Evolutionary conservation across 1,140 invertebrate species (phyloP).

Genomic region (Nephila pilipes): DNA sequence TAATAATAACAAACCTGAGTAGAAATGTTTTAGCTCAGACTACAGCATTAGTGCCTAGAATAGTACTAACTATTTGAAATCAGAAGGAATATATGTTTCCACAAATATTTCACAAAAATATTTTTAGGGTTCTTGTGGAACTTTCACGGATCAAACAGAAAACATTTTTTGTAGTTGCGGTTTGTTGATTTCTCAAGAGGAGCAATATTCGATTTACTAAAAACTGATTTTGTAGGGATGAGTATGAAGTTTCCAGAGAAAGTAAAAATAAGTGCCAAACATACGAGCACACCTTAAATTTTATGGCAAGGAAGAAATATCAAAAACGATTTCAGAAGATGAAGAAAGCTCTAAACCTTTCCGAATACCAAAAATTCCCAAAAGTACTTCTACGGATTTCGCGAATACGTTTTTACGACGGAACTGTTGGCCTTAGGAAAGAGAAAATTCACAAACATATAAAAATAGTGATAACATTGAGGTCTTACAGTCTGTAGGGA

Average conservation of each 20-base stretch:
- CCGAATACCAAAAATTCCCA: neutral
- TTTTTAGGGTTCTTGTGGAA: neutral
- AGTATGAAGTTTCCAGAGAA: neutral
- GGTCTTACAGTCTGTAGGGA: neutral
- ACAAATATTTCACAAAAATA: too few relatives aligned
- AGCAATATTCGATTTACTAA: neutral
- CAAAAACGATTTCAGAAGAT: slow-evolving; percentile 32
- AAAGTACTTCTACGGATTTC: slow-evolving; percentile 18
- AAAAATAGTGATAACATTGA: neutral
- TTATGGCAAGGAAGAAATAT: slow-evolving; percentile 26
- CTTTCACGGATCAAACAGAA: neutral
- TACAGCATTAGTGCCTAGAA: too few relatives aligned
- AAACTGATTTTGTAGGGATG: slow-evolving; percentile 19
- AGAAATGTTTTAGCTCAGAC: too few relatives aligned
- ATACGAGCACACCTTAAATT: neutral
- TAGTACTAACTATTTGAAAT: too few relatives aligned
- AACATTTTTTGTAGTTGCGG: neutral
- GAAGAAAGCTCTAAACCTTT: slow-evolving; percentile 31
- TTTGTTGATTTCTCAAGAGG: neutral
- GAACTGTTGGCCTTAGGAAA: slow-evolving; percentile 8
- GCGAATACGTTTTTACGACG: neutral
- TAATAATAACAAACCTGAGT: too few relatives aligned
- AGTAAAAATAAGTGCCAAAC: slow-evolving; percentile 27
- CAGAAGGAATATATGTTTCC: too few relatives aligned
- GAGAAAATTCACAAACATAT: neutral